phyloP scores from a whole-genome alignment of 2,888 invertebrate genomes.

The Drosophila putrida region DNA sequence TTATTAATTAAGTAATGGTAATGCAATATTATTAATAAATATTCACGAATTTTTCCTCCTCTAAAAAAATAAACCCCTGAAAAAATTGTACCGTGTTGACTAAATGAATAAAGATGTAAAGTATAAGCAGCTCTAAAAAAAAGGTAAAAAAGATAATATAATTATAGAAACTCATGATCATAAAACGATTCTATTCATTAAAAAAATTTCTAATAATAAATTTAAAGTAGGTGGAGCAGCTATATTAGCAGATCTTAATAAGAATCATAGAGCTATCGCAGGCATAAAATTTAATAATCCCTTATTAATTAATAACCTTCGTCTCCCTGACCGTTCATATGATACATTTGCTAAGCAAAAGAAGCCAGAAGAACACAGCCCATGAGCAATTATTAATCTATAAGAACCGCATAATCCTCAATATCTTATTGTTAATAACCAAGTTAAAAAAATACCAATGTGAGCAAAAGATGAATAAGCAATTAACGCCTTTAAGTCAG shows the following conservation, averaged over 20 bases:
- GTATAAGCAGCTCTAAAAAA: constrained; percentile 89
- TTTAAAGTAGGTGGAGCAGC: constrained; percentile 89
- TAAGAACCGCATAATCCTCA: constrained; percentile 87
- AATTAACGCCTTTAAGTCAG: constrained; percentile 90
- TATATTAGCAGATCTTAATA: constrained; percentile 88
- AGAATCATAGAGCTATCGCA: constrained; percentile 88
- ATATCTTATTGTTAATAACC: constrained; percentile 87
- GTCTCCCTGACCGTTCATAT: constrained; percentile 88
- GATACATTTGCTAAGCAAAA: constrained; percentile 89
- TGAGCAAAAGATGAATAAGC: constrained; percentile 88
- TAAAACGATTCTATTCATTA: constrained; percentile 87
- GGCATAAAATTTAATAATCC: constrained; percentile 88
- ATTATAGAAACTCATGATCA: constrained; percentile 86
- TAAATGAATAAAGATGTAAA: constrained; percentile 86
- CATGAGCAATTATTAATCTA: constrained; percentile 89
- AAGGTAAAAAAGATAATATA: constrained; percentile 87
- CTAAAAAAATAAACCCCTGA: constrained; percentile 86
- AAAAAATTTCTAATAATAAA: constrained; percentile 89
- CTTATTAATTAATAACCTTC: constrained; percentile 88
- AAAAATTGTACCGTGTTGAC: constrained; percentile 88
- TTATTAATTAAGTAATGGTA: constrained; percentile 88
- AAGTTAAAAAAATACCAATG: constrained; percentile 88
- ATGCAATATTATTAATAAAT: constrained; percentile 88
- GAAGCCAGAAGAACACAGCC: constrained; percentile 88
- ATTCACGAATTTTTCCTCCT: constrained; percentile 86